Evolutionary conservation across 1,140 invertebrate species (phyloP).

Genomic region (Trichonephila clavipes): DNA sequence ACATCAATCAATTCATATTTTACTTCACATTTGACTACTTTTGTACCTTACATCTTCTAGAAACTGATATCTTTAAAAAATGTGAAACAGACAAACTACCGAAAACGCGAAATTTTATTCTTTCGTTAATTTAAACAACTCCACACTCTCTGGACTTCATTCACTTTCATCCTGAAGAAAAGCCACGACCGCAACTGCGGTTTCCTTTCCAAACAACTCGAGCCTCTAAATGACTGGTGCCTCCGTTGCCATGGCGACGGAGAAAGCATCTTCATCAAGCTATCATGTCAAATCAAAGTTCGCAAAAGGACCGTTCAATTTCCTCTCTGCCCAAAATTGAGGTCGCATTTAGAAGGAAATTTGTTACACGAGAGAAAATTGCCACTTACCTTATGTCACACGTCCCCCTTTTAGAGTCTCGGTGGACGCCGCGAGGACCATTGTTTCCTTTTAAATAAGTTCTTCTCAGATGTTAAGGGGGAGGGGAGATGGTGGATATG

Average conservation of each 20-base stretch:
- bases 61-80: too few relatives aligned
- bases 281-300: conserved; percentile 70
- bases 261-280: conserved; percentile 64
- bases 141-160: not conserved
- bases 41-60: too few relatives aligned
- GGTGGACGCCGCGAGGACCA: not conserved
- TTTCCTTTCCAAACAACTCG: not conserved
- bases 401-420: not conserved
- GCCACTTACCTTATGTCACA: conserved; percentile 39
- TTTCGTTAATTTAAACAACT: too few relatives aligned
- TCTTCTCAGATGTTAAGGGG: not conserved
- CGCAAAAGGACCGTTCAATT: conserved; percentile 36
- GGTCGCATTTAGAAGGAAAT: conserved; percentile 61
- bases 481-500: not conserved
- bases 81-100: too few relatives aligned
- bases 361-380: conserved; percentile 42
- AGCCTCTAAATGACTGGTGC: not conserved
- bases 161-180: not conserved
- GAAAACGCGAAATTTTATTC: too few relatives aligned
- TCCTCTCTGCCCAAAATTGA: conserved; percentile 46
- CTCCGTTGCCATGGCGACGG: conserved; percentile 50
- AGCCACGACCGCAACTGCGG: not conserved
- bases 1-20: too few relatives aligned
- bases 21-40: too few relatives aligned
- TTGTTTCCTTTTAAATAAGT: not conserved